Evolutionary conservation across 2,888 invertebrate species (phyloP).

Genomic region (Thereva nobilitata): DNA sequence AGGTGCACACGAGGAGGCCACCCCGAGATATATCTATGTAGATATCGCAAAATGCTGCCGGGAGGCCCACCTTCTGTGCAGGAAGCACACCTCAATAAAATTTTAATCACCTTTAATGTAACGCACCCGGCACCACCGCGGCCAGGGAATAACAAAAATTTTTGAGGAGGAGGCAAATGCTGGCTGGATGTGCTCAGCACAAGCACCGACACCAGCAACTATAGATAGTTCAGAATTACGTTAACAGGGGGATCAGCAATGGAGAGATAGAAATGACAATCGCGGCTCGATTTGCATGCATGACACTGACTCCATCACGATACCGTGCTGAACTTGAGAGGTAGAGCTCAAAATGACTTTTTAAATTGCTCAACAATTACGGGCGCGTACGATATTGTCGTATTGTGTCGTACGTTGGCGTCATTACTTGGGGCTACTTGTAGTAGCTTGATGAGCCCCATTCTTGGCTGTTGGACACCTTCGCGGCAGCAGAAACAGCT

Average conservation of each 20-base stretch:
- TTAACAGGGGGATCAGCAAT: not conserved
- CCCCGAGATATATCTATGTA: not conserved
- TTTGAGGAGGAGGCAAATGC: no score
- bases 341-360: slow-evolving; percentile 5
- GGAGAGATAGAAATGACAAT: slow-evolving; percentile 27
- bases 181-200: not conserved
- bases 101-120: slow-evolving; percentile 28
- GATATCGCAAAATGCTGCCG: not conserved
- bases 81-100: slow-evolving; percentile 31
- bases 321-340: slow-evolving; percentile 26
- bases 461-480: no score
- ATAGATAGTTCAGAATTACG: not conserved
- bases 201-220: not conserved
- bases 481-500: no score
- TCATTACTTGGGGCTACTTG: not conserved
- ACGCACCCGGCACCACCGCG: not conserved
- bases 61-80: slow-evolving; percentile 11
- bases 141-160: no score
- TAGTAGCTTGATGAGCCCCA: no score
- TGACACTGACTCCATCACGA: slow-evolving; percentile 26
- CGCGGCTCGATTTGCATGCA: slow-evolving; percentile 21
- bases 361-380: slow-evolving; percentile 20
- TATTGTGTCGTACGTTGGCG: not conserved
- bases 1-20: not conserved
- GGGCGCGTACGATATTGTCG: slow-evolving; percentile 16